Evolutionary conservation across 2,113 vertebrate species (phyloP), one percentile per base, ranked within the genome.

Genomic region (Menura novaehollandiae): DNA sequence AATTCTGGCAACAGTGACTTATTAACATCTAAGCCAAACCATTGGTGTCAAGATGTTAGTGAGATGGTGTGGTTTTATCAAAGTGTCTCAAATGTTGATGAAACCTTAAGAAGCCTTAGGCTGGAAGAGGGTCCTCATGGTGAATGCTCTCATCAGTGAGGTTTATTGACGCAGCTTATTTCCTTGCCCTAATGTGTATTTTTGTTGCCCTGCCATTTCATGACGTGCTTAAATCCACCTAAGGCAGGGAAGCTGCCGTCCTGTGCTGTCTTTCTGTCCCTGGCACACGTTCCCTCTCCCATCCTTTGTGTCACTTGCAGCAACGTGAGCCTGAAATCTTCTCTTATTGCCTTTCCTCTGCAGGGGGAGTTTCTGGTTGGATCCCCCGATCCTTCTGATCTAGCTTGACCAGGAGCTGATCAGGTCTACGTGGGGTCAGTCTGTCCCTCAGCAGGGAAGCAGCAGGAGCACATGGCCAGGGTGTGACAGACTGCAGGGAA

Each of bases 251-350:
- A 77, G 53, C 49, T 24, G 39, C 28, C 2, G 1, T 13, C 13
- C 49, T 44, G 41, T 35, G 53, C 30, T 73, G 19, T 49, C 32
- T 41, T 71, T 75, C 52, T 53, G 64, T 15, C 51, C 43, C 13
- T 0, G 1, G 30, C 27, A 59, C 11, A 1, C 3, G 10, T 39
- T 67, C 18, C 10, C 33, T 67, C 24, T 75, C 35, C 43, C 30
- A 46, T 35, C 33, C n/a, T 85, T 51, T 19, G 26, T 49, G 71
- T 52, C 62, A 26, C 21, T 33, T 28, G 47, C 44, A 88, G 78
- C 37, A 82, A 51, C 1, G 0, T 15, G 26, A 85, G 53, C 62
- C 58, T 64, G 53, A 52, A 76, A 60, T 33, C 8, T 51, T 62
- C 7, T 6, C 22, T 76, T 60, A 33, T 28, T 41, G 63, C 22